phyloP scores from a whole-genome alignment of 2,888 invertebrate genomes.

The Pardosa pseudoannulata region DNA sequence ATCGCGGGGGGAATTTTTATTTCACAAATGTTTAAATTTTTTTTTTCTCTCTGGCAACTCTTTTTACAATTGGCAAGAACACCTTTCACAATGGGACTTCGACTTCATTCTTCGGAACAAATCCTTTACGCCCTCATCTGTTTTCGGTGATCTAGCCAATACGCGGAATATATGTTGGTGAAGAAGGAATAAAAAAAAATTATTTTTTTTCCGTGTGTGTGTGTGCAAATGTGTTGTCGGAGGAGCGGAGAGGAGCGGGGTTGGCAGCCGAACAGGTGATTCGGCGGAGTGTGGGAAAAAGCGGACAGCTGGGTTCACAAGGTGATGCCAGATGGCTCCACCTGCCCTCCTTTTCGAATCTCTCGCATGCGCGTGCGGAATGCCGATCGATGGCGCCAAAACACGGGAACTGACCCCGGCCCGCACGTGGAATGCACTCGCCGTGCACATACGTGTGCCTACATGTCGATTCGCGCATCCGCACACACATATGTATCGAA shows the following conservation, averaged over 20 bases:
- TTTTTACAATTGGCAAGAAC: background rate
- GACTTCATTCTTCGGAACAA: background rate
- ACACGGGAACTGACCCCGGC: too few species aligned
- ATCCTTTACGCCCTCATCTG: conserved; percentile 6
- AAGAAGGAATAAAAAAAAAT: too few species aligned
- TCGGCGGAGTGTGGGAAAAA: conserved; percentile 68
- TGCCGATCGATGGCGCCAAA: conserved; percentile 55
- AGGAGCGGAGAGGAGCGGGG: conserved; percentile 20
- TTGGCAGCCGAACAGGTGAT: conserved; percentile 62
- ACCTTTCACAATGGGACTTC: background rate
- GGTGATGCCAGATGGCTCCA: conserved; percentile 47
- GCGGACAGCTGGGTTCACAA: conserved; percentile 72
- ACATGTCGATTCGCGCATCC: too few species aligned
- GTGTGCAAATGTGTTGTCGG: too few species aligned
- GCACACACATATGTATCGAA: too few species aligned
- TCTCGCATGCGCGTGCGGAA: conserved; percentile 45
- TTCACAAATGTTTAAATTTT: too few species aligned
- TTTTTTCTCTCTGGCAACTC: too few species aligned
- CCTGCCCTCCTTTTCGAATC: conserved; percentile 45
- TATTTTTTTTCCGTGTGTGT: too few species aligned
- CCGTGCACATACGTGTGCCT: too few species aligned
- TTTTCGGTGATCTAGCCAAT: background rate
- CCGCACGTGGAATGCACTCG: too few species aligned
- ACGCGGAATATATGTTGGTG: background rate
- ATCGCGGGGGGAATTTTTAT: too few species aligned